Percentiles rank a stretch among this genome's conserved stretches.
Evolutionary conservation across 2,888 invertebrate species (phyloP).

Genomic region (Ctena decussata): DNA sequence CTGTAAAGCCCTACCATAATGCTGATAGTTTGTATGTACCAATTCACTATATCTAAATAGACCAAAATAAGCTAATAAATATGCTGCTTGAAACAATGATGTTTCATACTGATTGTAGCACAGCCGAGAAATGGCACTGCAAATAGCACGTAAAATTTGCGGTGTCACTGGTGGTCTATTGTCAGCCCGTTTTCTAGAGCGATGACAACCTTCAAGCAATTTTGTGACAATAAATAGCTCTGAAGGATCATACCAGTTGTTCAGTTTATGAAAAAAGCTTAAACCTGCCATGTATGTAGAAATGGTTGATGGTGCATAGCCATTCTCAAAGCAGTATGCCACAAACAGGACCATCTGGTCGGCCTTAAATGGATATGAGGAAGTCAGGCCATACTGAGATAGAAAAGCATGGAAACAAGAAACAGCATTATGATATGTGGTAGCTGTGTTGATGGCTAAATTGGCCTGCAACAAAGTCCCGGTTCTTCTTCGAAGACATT

Average conservation of each 20-base stretch:
- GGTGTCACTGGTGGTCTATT: constrained; percentile 29
- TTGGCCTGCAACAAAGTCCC: background rate
- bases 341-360: too few relatives aligned
- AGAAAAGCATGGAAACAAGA: background rate
- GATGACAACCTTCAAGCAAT: constrained; percentile 33
- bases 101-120: constrained; percentile 30
- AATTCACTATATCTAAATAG: constrained; percentile 47
- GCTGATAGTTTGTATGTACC: background rate
- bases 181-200: background rate
- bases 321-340: too few relatives aligned
- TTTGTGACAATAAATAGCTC: constrained; percentile 21
- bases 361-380: background rate
- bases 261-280: constrained; percentile 28
- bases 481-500: background rate
- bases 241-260: constrained; percentile 9
- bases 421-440: background rate
- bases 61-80: constrained; percentile 53
- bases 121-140: background rate
- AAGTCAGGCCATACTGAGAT: background rate
- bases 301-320: constrained; percentile 21
- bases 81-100: constrained; percentile 23
- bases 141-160: background rate
- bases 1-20: background rate
- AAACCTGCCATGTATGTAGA: constrained; percentile 23
- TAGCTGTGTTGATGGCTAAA: too few relatives aligned